Percentiles rank a stretch among this genome's conserved stretches.
These are phyloP conservation scores for Tauraco erythrolophus DNA, from an alignment of 2,113 vertebrate species.

Conservation along the genomic window DNA sequence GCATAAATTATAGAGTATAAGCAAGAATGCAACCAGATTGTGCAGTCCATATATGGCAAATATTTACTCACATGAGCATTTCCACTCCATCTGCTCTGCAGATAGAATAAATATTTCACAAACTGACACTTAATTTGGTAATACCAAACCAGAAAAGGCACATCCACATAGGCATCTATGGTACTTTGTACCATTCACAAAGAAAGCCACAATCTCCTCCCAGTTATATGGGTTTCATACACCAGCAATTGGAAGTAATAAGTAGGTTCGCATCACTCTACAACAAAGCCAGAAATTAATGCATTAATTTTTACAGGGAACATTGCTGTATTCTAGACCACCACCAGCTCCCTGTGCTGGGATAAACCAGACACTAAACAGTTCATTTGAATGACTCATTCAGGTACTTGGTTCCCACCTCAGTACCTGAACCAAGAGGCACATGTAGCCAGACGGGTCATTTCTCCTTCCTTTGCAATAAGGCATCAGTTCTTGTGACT, in stretches of 20 bases:
- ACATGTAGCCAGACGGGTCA: fast-evolving
- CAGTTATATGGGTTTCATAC: neutral
- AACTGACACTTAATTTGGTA: conserved; percentile 41
- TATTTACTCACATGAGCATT: conserved; percentile 67
- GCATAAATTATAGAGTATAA: conserved; percentile 52
- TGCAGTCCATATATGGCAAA: conserved; percentile 60
- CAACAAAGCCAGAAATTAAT: neutral
- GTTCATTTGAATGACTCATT: neutral
- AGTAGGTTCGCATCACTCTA: fast-evolving
- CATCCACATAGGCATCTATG: neutral
- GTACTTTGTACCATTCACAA: neutral
- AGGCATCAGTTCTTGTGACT: neutral
- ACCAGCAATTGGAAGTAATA: neutral
- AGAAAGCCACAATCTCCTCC: neutral
- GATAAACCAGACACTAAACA: neutral
- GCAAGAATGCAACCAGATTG: conserved; percentile 60
- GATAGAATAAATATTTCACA: conserved; percentile 60
- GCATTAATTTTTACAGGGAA: neutral
- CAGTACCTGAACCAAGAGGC: neutral
- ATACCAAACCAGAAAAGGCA: conserved; percentile 31
- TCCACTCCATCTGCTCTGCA: conserved; percentile 68
- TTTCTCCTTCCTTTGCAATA: neutral
- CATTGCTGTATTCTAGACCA: neutral
- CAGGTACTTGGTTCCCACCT: no score
- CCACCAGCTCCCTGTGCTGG: neutral